Evolutionary conservation across 2,113 vertebrate species (phyloP).

Genomic region (Acanthochromis polyacanthus): DNA sequence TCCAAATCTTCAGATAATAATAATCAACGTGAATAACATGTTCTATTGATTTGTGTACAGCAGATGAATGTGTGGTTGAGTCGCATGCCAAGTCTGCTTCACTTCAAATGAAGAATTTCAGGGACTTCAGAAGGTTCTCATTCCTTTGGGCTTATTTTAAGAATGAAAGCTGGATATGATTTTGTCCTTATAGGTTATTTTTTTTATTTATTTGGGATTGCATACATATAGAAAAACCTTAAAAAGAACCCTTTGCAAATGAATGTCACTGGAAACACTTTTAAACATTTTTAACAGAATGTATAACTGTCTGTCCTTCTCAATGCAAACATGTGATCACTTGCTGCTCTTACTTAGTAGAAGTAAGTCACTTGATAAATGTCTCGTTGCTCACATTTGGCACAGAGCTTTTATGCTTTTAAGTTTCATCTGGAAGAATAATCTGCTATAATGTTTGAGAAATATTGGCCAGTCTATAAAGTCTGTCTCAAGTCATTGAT

Average conservation of each 20-base stretch:
- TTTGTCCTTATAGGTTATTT: too few relatives aligned
- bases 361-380: too few relatives aligned
- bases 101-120: not conserved
- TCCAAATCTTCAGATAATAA: not conserved
- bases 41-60: too few relatives aligned
- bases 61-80: too few relatives aligned
- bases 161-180: not conserved
- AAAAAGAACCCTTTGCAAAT: too few relatives aligned
- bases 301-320: not conserved
- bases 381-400: too few relatives aligned
- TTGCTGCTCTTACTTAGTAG: not conserved
- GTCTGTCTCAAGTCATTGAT: too few relatives aligned
- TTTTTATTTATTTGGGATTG: not conserved
- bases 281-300: not conserved
- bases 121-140: not conserved
- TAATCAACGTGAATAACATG: too few relatives aligned
- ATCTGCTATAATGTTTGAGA: not conserved
- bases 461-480: not conserved
- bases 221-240: too few relatives aligned
- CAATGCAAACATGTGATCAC: not conserved
- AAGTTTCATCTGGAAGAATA: too few relatives aligned
- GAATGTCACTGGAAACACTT: not conserved
- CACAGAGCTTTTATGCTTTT: too few relatives aligned
- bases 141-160: not conserved
- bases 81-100: not conserved